phyloP scores from a whole-genome alignment of 2,797 vertebrate genomes.

The Hozukius guyotensis region DNA sequence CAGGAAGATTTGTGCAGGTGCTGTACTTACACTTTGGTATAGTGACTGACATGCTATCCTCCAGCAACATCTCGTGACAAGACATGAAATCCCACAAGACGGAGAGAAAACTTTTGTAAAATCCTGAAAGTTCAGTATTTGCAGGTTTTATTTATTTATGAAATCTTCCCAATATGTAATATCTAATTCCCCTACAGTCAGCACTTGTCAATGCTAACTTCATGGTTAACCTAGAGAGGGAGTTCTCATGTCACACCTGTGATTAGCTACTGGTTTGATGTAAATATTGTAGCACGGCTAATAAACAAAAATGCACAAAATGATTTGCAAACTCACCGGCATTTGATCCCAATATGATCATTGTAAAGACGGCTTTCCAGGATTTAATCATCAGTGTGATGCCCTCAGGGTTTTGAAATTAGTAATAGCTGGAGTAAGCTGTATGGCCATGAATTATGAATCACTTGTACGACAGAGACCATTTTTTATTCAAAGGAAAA shows the following conservation, averaged over 20 bases:
- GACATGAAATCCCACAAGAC: conserved; percentile 35
- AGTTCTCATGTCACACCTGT: not conserved
- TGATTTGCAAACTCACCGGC: not conserved
- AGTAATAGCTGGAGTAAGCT: conserved; percentile 27
- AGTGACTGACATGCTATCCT: conserved; percentile 51
- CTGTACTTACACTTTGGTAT: conserved; percentile 45
- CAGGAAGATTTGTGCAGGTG: conserved; percentile 68
- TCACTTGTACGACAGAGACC: not conserved
- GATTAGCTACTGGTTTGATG: not conserved
- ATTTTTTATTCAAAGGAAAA: conserved; percentile 1
- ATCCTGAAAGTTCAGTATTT: conserved; percentile 9
- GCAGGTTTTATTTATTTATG: not conserved
- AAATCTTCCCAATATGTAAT: not conserved
- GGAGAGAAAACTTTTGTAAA: conserved; percentile 28
- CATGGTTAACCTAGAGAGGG: not conserved
- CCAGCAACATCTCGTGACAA: conserved; percentile 37
- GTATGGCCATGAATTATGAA: conserved; percentile 38
- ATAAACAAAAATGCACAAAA: not conserved
- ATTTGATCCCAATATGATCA: conserved; percentile 16
- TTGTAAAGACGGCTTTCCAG: conserved; percentile 32
- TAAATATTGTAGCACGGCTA: not conserved
- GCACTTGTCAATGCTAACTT: not conserved
- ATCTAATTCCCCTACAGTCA: not conserved
- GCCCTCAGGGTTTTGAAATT: conserved; percentile 20
- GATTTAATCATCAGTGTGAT: conserved; percentile 36